Conservation (phyloP, 2,113 vertebrate species). For the Xenopus laevis region DNA sequence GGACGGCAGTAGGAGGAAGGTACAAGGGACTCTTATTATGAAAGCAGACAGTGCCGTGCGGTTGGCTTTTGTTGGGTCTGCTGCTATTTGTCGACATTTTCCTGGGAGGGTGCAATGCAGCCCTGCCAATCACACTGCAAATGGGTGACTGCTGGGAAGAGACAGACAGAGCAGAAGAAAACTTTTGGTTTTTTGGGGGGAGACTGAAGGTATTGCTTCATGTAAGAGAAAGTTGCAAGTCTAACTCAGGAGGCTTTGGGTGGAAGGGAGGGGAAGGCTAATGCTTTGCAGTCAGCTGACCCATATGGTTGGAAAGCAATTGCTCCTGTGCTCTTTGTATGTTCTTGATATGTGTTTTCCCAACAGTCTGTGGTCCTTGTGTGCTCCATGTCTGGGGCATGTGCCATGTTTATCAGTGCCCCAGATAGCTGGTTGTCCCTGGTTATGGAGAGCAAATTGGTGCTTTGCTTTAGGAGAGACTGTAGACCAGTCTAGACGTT, state of each 20-base stretch:
- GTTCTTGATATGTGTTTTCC: neutral
- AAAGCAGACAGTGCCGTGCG: slow-evolving; percentile 58
- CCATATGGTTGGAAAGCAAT: neutral
- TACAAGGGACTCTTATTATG: slow-evolving; percentile 66
- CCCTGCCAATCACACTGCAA: slow-evolving; percentile 64
- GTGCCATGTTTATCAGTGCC: no score
- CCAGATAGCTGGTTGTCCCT: neutral
- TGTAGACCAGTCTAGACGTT: neutral
- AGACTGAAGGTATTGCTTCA: slow-evolving; percentile 56
- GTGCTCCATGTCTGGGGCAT: no score
- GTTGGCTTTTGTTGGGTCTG: slow-evolving; percentile 73
- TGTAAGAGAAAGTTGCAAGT: slow-evolving; percentile 48
- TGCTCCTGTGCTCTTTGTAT: neutral
- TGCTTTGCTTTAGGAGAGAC: neutral
- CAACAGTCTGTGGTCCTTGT: no score
- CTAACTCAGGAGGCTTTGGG: slow-evolving; percentile 40
- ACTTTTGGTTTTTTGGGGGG: slow-evolving; percentile 53
- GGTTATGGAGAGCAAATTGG: no score
- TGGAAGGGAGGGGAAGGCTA: neutral
- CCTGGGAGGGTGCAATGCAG: slow-evolving; percentile 66
- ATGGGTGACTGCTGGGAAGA: slow-evolving; percentile 56
- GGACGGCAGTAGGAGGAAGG: slow-evolving; percentile 41
- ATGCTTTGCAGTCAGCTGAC: neutral
- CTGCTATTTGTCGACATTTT: slow-evolving; percentile 66
- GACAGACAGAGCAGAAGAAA: slow-evolving; percentile 47